Percentiles rank a stretch among this genome's conserved stretches.
These are phyloP conservation scores for Plagodis dolabraria DNA, from an alignment of 2,888 invertebrate species.

Conservation along the genomic window DNA sequence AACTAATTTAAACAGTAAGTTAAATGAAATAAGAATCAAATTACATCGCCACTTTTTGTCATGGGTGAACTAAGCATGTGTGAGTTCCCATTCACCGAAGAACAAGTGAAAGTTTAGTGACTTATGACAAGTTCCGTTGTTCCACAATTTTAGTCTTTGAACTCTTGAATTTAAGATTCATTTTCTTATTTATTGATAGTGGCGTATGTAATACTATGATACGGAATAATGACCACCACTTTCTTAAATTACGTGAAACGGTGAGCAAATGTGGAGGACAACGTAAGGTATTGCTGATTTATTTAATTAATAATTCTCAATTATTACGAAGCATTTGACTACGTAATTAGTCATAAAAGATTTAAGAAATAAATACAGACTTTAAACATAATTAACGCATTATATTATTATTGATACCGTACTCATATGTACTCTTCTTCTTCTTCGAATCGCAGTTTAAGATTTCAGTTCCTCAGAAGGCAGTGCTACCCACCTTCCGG, in stretches of 20 bases:
- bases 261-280: constrained; percentile 22
- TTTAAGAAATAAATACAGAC: too few relatives aligned
- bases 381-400: too few relatives aligned
- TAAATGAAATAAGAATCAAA: not conserved
- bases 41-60: constrained; percentile 17
- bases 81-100: constrained; percentile 60
- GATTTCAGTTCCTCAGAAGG: too few relatives aligned
- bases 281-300: constrained; percentile 3
- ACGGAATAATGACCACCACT: constrained; percentile 29
- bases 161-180: not conserved
- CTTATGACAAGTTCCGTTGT: constrained; percentile 17
- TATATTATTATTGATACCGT: too few relatives aligned
- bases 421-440: too few relatives aligned
- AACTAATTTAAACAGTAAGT: constrained; percentile 33
- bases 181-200: not conserved
- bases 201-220: constrained; percentile 12
- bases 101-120: constrained; percentile 35
- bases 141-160: constrained; percentile 32
- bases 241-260: constrained; percentile 36
- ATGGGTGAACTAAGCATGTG: constrained; percentile 43
- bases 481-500: too few relatives aligned
- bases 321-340: not conserved
- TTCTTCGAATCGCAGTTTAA: too few relatives aligned
- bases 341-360: too few relatives aligned
- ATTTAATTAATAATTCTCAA: not conserved